Evolutionary conservation across 92 coral and sea anemone species (phyloP).

Genomic region (Galaxea fascicularis): DNA sequence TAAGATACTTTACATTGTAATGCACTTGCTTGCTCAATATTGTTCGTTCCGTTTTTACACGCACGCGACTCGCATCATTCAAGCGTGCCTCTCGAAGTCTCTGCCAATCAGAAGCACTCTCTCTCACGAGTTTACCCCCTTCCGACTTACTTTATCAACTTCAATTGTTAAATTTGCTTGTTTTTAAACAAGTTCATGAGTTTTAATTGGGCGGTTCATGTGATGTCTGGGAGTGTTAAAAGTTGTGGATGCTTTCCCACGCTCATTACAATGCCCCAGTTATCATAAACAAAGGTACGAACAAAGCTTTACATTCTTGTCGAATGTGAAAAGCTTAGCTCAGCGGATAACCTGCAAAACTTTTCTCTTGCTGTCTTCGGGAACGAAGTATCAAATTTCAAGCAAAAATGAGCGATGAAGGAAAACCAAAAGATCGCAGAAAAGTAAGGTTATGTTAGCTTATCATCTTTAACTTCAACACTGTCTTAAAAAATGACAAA

Average conservation of each 20-base stretch:
- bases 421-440: constrained; percentile 47
- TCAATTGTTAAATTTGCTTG: constrained; percentile 44
- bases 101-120: constrained; percentile 47
- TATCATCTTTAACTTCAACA: too few species aligned
- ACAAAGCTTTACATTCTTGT: constrained; percentile 32
- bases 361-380: constrained; percentile 21
- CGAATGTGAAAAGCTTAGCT: background rate
- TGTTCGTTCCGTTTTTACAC: constrained; percentile 30
- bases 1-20: constrained; percentile 19
- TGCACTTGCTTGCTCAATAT: constrained; percentile 46
- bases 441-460: constrained; percentile 39
- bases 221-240: constrained; percentile 6
- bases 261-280: constrained; percentile 64
- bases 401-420: constrained; percentile 66
- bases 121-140: constrained; percentile 63
- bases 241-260: constrained; percentile 67
- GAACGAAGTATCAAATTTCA: constrained; percentile 6
- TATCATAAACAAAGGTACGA: constrained; percentile 57
- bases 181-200: constrained; percentile 51
- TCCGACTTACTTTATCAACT: constrained; percentile 18
- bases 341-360: background rate
- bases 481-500: too few species aligned
- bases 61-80: constrained; percentile 69
- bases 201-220: constrained; percentile 27
- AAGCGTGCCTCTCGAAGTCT: constrained; percentile 56